These are phyloP conservation scores for Himalopsyche japonica DNA, from an alignment of 2,888 invertebrate species.

Conservation along the genomic window DNA sequence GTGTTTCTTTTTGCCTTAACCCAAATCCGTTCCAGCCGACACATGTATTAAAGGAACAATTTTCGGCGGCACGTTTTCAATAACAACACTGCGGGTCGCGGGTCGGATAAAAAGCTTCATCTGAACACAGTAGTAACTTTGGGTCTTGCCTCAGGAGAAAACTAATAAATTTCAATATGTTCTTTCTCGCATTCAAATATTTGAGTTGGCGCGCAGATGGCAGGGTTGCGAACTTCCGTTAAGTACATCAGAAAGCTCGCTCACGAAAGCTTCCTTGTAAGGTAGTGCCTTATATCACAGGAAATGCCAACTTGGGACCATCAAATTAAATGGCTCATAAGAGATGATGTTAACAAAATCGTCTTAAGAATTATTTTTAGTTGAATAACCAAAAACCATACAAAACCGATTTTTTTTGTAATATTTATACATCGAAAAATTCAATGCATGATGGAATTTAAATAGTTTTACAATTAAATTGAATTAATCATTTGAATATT, in stretches of 20 bases:
- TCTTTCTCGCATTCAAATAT: slow-evolving; percentile 32
- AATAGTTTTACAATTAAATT: too few species aligned
- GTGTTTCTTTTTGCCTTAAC: neutral
- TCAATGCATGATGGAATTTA: too few species aligned
- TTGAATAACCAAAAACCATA: too few species aligned
- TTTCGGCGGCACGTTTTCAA: slow-evolving; percentile 32
- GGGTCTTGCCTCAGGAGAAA: slow-evolving; percentile 15
- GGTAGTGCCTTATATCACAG: neutral
- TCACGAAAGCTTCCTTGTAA: neutral
- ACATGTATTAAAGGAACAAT: neutral
- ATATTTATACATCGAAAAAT: too few species aligned
- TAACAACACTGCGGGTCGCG: slow-evolving; percentile 18
- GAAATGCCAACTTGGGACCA: neutral
- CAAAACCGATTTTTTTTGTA: too few species aligned
- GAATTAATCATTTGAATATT: too few species aligned
- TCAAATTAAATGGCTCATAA: too few species aligned
- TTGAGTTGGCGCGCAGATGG: slow-evolving; percentile 26
- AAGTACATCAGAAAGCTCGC: slow-evolving; percentile 8
- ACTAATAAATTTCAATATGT: slow-evolving; percentile 34
- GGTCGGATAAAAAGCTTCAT: slow-evolving; percentile 13
- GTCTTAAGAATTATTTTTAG: too few species aligned
- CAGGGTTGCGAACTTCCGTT: slow-evolving; percentile 2
- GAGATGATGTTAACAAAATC: too few species aligned
- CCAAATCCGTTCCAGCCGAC: neutral
- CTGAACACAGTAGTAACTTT: neutral